Base-by-base conservation (phyloP, 2,113 vertebrate genomes). In the Heteronetta atricapilla region DNA sequence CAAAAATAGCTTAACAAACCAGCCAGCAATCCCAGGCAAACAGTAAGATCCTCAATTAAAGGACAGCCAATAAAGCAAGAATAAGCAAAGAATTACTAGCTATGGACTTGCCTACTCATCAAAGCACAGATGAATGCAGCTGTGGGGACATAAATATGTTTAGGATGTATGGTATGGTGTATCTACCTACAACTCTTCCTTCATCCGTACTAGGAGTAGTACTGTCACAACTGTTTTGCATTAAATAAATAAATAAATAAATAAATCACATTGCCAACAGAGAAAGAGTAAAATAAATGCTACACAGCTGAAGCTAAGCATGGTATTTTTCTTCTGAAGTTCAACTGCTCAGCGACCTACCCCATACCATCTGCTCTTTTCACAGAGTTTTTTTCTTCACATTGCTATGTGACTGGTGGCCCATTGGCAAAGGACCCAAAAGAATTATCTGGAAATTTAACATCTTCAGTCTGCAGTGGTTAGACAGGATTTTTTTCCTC, bases 21-120 rank as follows among this genome's bases (percentile, higher is more conserved):
- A 94, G 75, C 26, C 33, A 92, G 86, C 70, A 66, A 93, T 88
- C 56, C 72, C 1, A 13, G 21, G 10, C 82, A 90, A 95, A 93
- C 82, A 97, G 68, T 88, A 79, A 52, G 56, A 93, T 82, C 34
- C 48, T 86, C 88, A 94, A 93, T 96, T 94, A 95, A 91, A 97
- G 80, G 62, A 82, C 66, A 76, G 66, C 44, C 88, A 94, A 88
- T 90, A 91, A 90, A 95, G 60, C 0, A 3, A 88, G 68, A 95
- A 93, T 68, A 90, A 95, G 60, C 55, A 75, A 84, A 90, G 76
- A 89, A 81, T 75, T 68, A 82, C 78, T 75, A 66, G 90, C 87
- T 52, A 72, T 64, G 82, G 68, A 68, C 73, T 86, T 95, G 48
- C 44, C 31, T 90, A 53, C 58, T 93, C 80, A 88, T 91, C 85